Evolutionary conservation across 2,888 invertebrate species (phyloP).

Genomic region (Ommatoiulus sabulosus): DNA sequence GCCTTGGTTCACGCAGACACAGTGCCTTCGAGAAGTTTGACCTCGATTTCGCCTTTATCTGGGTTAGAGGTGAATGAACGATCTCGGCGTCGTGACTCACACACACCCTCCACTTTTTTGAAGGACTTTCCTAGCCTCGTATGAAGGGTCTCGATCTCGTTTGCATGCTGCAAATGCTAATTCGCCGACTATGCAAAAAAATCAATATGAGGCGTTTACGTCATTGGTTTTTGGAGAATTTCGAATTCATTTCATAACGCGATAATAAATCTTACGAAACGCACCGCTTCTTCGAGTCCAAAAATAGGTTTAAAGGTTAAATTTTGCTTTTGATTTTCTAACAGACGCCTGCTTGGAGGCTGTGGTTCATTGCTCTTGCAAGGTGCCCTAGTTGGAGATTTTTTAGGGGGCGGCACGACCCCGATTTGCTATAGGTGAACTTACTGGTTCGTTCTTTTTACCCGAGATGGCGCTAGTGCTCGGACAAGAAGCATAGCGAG

Average conservation of each 20-base stretch:
- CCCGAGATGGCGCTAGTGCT: slow-evolving; percentile 17
- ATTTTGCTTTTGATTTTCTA: not conserved
- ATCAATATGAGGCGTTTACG: not conserved
- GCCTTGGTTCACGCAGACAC: slow-evolving; percentile 8
- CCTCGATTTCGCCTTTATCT: slow-evolving; percentile 40
- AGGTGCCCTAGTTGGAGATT: slow-evolving; percentile 28
- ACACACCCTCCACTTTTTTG: slow-evolving; percentile 34
- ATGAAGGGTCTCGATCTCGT: not conserved
- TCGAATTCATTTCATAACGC: not conserved
- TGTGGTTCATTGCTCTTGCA: slow-evolving; percentile 30
- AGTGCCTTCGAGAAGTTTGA: slow-evolving; percentile 31
- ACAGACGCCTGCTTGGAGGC: not conserved
- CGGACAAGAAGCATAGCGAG: not conserved
- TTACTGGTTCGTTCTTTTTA: not conserved
- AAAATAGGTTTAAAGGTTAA: slow-evolving; percentile 40
- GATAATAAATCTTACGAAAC: slow-evolving; percentile 17
- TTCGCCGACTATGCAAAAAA: not conserved
- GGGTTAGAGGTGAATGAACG: slow-evolving; percentile 37
- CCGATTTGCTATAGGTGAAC: slow-evolving; percentile 1
- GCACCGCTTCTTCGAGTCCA: not conserved
- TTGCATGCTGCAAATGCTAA: not conserved
- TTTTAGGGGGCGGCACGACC: not conserved
- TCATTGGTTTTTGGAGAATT: not conserved
- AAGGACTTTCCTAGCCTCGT: slow-evolving; percentile 36
- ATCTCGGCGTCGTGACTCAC: slow-evolving; percentile 33